Conservation (phyloP, 2,797 vertebrate species). For the Acanthurus leucopareius region DNA sequence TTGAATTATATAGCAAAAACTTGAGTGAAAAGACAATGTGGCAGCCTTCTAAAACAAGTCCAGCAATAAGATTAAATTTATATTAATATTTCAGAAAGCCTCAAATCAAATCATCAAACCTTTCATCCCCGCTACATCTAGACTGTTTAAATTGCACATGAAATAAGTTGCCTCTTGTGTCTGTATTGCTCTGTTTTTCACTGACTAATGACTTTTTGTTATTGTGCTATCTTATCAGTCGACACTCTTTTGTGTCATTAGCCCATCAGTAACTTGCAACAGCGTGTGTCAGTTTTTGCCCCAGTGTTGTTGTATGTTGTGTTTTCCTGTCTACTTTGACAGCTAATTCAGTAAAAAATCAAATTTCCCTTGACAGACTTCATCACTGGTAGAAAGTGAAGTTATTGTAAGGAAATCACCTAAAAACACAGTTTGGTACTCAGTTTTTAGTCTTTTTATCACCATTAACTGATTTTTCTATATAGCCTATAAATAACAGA, state of each 20-base stretch:
- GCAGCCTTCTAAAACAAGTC: slow-evolving; percentile 16
- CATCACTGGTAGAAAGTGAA: background rate
- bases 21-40: background rate
- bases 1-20: background rate
- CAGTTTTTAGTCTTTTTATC: background rate
- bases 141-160: slow-evolving; percentile 57
- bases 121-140: slow-evolving; percentile 16
- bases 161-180: slow-evolving; percentile 45
- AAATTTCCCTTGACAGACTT: background rate
- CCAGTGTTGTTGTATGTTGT: background rate
- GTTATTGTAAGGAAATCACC: background rate
- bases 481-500: background rate
- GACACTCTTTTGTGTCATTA: slow-evolving; percentile 12
- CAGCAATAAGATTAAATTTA: background rate
- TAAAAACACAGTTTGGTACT: slow-evolving; percentile 14
- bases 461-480: background rate
- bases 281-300: background rate
- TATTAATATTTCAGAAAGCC: background rate
- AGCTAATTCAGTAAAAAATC: background rate
- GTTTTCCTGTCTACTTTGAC: background rate
- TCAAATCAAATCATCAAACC: slow-evolving; percentile 23
- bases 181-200: slow-evolving; percentile 48
- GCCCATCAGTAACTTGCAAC: slow-evolving; percentile 20
- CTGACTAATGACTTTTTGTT: slow-evolving; percentile 32
- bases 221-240: slow-evolving; percentile 15